Evolutionary conservation across 2,888 invertebrate genomes (phyloP).

Genomic region (Eupithecia centaureata): DNA sequence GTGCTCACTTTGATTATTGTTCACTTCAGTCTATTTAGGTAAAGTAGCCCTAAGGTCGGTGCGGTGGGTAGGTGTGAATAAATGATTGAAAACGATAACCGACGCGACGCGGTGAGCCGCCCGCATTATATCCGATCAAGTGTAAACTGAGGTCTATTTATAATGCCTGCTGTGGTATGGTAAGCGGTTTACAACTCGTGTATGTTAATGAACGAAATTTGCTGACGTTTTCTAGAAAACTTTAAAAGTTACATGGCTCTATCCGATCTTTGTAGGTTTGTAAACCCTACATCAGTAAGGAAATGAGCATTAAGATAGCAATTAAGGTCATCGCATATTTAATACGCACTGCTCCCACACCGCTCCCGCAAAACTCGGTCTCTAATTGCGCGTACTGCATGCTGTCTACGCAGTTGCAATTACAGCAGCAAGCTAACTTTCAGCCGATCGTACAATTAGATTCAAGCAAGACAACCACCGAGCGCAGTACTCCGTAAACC

Average conservation of each 20-base stretch:
- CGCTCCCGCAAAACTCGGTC: not conserved
- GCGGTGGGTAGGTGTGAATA: not conserved
- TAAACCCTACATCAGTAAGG: too few species aligned
- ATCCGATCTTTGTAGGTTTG: too few species aligned
- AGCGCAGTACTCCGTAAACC: too few species aligned
- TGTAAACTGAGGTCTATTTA: slow-evolving; percentile 2
- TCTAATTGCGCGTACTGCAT: not conserved
- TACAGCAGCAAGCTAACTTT: not conserved
- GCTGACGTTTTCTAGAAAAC: not conserved
- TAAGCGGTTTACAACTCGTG: not conserved
- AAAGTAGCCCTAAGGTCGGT: too few species aligned
- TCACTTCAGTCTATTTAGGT: too few species aligned
- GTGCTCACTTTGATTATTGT: too few species aligned
- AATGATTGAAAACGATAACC: slow-evolving; percentile 4
- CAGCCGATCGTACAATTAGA: not conserved
- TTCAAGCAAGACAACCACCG: not conserved
- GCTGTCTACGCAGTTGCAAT: not conserved
- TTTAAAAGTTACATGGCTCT: too few species aligned
- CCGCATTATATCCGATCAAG: not conserved
- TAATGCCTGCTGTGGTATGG: not conserved
- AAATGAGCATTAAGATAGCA: too few species aligned
- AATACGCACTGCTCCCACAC: not conserved
- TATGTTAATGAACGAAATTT: not conserved
- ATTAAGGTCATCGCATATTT: not conserved
- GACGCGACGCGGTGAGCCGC: not conserved